Conservation (phyloP, 1,140 invertebrate genomes). For the Diabrotica virgifera region DNA sequence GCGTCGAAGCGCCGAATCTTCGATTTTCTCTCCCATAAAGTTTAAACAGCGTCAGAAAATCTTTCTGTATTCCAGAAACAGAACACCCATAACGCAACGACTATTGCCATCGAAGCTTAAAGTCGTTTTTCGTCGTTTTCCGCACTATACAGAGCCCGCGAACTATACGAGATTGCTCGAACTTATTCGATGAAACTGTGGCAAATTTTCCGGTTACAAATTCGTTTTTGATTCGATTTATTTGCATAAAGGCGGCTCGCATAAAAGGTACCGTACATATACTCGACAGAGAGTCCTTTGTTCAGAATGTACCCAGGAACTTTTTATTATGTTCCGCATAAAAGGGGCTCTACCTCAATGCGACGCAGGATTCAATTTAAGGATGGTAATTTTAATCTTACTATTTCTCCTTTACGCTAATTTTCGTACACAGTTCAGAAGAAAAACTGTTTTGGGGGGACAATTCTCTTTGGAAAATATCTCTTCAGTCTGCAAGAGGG, state of each 20-base stretch:
- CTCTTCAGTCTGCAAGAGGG: not conserved
- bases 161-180: constrained; percentile 2
- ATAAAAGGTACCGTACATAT: constrained; percentile 6
- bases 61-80: too few species aligned
- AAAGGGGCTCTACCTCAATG: constrained; percentile 12
- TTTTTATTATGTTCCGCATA: constrained; percentile 7
- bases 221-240: constrained; percentile 6
- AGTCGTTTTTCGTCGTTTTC: not conserved
- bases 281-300: constrained; percentile 2
- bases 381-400: constrained; percentile 17
- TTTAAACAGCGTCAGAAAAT: too few species aligned
- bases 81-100: too few species aligned
- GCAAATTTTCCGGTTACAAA: constrained; percentile 11
- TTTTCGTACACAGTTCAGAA: constrained; percentile 12
- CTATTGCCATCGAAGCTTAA: too few species aligned
- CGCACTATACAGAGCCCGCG: not conserved
- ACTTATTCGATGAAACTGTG: constrained; percentile 2
- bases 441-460: constrained; percentile 6
- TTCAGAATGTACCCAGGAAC: constrained; percentile 12
- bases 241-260: constrained; percentile 8
- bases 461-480: not conserved
- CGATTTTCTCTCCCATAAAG: too few species aligned
- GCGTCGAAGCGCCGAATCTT: too few species aligned
- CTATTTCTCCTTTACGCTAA: constrained; percentile 16
- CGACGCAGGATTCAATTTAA: constrained; percentile 15